A percentile compares a stretch with the other conserved stretches of the same genome.
Conservation (phyloP, 2,888 invertebrate species). For the Unio delphinus region DNA sequence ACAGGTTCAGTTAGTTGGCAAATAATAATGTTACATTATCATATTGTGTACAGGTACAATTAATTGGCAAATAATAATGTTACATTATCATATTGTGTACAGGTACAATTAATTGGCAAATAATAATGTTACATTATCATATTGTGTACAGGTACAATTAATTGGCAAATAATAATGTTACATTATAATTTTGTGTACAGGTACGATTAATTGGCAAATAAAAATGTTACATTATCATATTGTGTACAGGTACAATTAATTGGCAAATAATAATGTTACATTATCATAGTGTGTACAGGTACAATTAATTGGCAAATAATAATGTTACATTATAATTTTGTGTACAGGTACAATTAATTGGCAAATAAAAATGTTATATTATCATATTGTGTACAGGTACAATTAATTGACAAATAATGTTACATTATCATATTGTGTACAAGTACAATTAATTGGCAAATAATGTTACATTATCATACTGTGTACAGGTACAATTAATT, state of each 20-base stretch:
- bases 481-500: not conserved
- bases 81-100: conserved; percentile 7
- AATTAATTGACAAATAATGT: no score
- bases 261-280: conserved; percentile 69
- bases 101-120: conserved; percentile 84
- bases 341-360: conserved; percentile 83
- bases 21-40: no score
- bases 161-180: no score
- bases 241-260: conserved; percentile 83
- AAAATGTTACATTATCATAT: not conserved
- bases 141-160: not conserved
- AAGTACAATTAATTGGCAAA: no score
- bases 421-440: no score
- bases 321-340: conserved; percentile 78
- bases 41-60: conserved; percentile 77
- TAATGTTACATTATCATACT: not conserved
- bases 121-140: not conserved
- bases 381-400: no score
- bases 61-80: conserved; percentile 76
- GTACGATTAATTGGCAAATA: no score
- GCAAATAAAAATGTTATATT: conserved; percentile 88
- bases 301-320: conserved; percentile 91
- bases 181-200: not conserved
- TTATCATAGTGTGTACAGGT: conserved; percentile 69
- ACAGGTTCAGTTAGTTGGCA: not conserved